These are phyloP conservation scores for sheep (Ovis aries) DNA, from an alignment of 2,113 vertebrate genomes.

Conservation along the genomic window ARS-UI_Ramb_v3.0 NC_056056.1:5915001-5915500, in stretches of 20 bases:
- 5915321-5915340: background rate
- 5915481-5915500: background rate
- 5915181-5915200: background rate
- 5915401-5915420: background rate
- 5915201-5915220: background rate
- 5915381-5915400: background rate
- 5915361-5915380: background rate
- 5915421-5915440: background rate
- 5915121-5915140: background rate
- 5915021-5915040: background rate
- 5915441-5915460: background rate
- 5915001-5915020: background rate
- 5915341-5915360: background rate
- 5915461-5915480: background rate
- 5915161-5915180: background rate
- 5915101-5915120: background rate
- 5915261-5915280: background rate
- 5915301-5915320: background rate
- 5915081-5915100: background rate
- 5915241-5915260: background rate
- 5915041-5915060: background rate
- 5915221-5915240: background rate
- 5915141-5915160: background rate
- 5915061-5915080: background rate
- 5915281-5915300: background rate